phyloP scores from a whole-genome alignment of 2,797 vertebrate genomes.

The Orientallactaga sibirica region DNA sequence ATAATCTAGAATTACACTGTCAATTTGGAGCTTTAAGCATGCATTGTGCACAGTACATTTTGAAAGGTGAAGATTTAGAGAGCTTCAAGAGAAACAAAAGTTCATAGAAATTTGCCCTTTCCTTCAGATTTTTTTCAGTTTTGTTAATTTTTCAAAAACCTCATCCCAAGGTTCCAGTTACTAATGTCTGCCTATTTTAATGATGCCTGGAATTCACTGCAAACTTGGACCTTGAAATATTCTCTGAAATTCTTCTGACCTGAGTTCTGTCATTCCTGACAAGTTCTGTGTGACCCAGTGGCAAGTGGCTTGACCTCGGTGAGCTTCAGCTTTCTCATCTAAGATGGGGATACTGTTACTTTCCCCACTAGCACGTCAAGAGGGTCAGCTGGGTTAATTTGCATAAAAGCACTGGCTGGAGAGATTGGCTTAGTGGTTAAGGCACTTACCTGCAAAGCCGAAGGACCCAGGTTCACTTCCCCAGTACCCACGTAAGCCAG shows the following conservation, averaged over 20 bases:
- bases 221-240: not conserved
- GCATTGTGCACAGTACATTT: constrained; percentile 48
- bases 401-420: too few species aligned
- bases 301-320: not conserved
- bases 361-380: not conserved
- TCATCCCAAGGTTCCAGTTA: not conserved
- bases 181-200: not conserved
- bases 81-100: constrained; percentile 65
- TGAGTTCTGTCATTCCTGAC: not conserved
- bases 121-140: constrained; percentile 39
- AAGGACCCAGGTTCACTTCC: too few species aligned
- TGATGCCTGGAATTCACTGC: not conserved
- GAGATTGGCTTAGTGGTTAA: too few species aligned
- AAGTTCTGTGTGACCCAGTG: not conserved
- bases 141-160: constrained; percentile 57
- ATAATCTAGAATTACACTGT: constrained; percentile 73
- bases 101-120: constrained; percentile 69
- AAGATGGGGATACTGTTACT: not conserved
- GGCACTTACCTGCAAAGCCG: too few species aligned
- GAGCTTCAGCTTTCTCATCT: not conserved
- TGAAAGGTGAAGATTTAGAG: constrained; percentile 69
- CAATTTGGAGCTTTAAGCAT: constrained; percentile 64
- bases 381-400: not conserved
- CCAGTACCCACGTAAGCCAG: too few species aligned
- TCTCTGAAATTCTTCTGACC: not conserved